Conservation (phyloP, 53 echinoderm and acorn worm species). For the Temnopleurus reevesii region DNA sequence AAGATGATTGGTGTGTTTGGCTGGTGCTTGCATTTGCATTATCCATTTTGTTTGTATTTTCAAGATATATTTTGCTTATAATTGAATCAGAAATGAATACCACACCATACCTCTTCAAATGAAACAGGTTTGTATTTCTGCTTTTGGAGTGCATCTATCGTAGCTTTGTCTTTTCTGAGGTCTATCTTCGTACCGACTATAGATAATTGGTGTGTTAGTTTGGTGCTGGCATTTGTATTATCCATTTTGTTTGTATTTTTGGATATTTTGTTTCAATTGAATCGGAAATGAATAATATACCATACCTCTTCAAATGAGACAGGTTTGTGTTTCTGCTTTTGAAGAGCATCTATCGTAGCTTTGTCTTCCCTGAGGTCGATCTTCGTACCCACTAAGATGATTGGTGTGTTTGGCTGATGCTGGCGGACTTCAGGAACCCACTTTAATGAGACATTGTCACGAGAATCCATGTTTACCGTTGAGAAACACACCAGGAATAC, state of each 20-base stretch:
- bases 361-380: conserved; percentile 47
- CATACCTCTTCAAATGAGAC: conserved; percentile 38
- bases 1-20: conserved; percentile 56
- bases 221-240: conserved; percentile 47
- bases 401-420: conserved; percentile 53
- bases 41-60: too few species aligned
- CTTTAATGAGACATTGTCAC: conserved; percentile 46
- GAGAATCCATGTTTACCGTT: conserved; percentile 55
- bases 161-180: conserved; percentile 33
- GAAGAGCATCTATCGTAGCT: conserved; percentile 15
- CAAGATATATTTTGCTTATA: too few species aligned
- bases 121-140: conserved; percentile 47
- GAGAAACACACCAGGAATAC: conserved; percentile 47
- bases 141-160: conserved; percentile 33
- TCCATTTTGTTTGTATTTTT: too few species aligned
- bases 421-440: conserved; percentile 52
- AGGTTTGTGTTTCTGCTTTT: conserved; percentile 48
- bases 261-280: too few species aligned
- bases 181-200: conserved; percentile 51
- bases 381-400: conserved; percentile 53
- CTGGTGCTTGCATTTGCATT: too few species aligned
- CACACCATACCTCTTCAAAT: conserved; percentile 39
- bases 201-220: conserved; percentile 52
- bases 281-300: too few species aligned
- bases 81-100: too few species aligned